Conservation (phyloP, 2,797 vertebrate species). For the Enteromius viviparus region DNA sequence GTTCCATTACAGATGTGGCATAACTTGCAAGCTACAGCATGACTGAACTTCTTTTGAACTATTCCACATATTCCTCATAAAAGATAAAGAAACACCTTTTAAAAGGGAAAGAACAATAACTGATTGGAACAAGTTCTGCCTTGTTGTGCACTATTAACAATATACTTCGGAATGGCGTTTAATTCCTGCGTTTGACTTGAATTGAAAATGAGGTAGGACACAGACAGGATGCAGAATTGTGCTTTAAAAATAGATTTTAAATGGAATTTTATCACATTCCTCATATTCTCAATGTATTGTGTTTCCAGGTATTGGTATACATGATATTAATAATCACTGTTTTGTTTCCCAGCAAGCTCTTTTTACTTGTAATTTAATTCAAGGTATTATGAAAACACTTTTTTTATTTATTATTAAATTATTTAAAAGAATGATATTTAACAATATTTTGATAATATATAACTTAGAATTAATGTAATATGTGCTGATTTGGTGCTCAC, state of each 20-base stretch:
- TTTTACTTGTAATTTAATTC: not conserved
- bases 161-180: not conserved
- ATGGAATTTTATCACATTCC: not conserved
- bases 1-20: slow-evolving; percentile 40
- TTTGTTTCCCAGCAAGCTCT: not conserved
- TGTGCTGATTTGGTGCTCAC: not conserved
- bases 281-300: not conserved
- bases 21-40: slow-evolving; percentile 15
- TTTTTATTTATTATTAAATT: not conserved
- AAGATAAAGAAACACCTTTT: not conserved
- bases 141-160: not conserved
- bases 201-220: not conserved
- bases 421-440: too few relatives aligned
- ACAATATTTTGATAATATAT: not conserved
- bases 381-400: not conserved
- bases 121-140: not conserved
- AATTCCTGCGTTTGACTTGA: not conserved
- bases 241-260: too few relatives aligned
- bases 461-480: not conserved
- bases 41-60: slow-evolving; percentile 24
- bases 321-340: not conserved
- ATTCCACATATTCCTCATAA: not conserved
- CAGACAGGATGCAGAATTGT: not conserved
- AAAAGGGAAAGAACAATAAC: slow-evolving; percentile 1
- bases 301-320: not conserved